Evolutionary conservation across 2,797 vertebrate genomes (phyloP).

Genomic region (Centropyge bicolor): DNA sequence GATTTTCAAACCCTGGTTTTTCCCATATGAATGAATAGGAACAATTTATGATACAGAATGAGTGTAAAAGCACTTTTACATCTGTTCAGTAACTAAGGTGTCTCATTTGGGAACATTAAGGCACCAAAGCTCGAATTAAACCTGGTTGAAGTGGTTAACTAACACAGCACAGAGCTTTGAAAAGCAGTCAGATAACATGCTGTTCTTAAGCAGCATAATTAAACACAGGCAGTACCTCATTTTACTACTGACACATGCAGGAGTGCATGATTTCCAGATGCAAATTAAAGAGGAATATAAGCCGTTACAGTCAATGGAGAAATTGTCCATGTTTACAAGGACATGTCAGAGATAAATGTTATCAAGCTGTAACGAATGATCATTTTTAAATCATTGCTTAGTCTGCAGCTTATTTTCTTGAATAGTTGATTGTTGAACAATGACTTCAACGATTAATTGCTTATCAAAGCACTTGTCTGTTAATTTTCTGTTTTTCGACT

Average conservation of each 20-base stretch:
- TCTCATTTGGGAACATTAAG: constrained; percentile 40
- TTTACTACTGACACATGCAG: constrained; percentile 50
- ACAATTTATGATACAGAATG: neutral
- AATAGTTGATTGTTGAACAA: neutral
- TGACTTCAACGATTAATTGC: neutral
- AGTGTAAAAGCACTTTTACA: constrained; percentile 9
- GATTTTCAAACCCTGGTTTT: constrained; percentile 16
- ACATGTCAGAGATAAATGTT: neutral
- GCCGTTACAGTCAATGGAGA: neutral
- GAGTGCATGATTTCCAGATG: constrained; percentile 41
- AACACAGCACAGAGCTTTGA: constrained; percentile 31
- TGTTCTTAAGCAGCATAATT: constrained; percentile 49
- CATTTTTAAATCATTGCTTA: neutral
- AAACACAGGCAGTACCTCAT: constrained; percentile 51
- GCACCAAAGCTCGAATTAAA: constrained; percentile 50
- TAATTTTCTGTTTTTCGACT: neutral
- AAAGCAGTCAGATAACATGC: constrained; percentile 41
- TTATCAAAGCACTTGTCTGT: neutral
- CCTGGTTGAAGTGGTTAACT: constrained; percentile 55
- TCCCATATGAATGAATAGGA: constrained; percentile 5
- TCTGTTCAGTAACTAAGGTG: constrained; percentile 12
- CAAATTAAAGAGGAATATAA: constrained; percentile 18
- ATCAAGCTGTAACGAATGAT: neutral
- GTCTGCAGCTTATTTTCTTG: neutral
- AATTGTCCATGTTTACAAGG: neutral